Base-by-base conservation (phyloP, 2,888 invertebrate genomes). In the Nomada fucata region DNA sequence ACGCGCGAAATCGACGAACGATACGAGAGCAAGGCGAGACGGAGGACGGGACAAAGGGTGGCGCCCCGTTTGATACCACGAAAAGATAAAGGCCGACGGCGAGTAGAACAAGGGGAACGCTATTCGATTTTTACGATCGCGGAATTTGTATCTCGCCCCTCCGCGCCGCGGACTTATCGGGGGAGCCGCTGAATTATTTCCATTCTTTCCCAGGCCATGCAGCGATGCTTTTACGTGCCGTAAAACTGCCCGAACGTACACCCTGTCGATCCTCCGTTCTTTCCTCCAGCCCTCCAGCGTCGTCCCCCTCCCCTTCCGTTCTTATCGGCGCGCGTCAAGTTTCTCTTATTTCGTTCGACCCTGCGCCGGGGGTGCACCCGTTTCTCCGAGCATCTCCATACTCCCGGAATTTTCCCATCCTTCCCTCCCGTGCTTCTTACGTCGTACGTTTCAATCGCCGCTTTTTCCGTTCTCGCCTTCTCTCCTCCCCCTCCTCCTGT, bases 191-290 rank as follows among this genome's bases (percentile, higher is more conserved):
- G 89, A 92, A 92, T 92, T 92, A 91, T 92, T 91, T 88, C 88
- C 89, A 90, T 91, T 91, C 91, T 90, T 91, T 83, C 86, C 83
- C 76, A 68, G 80, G 74, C 79, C 82, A 89, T 89, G 88, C 89
- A 88, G 90, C 91, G 89, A 92, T 91, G 89, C 90, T 89, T 92
- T 92, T 91, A 91, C 90, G 91, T 88, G 86, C 91, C 91, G 90
- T 92, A 92, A 92, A 92, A 88, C 71, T 82, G 82, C 70, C 83
- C 88, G 70, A 84, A 82, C 70, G 72, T 78, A 70, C 79, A 64
- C 84, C 81, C 80, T 63, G 88, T 86, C 83, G 70, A 79, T 84
- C 82, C 75, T 71, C 63, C 73, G 50, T 72, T 63, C 60, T 65
- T n/a, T 68, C 74, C 69, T 70, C 63, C 76, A 78, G 18, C 67